These are phyloP conservation scores for Oryzias dopingdopingensis DNA, from an alignment of 2,797 vertebrate genomes.

Conservation along the genomic window DNA sequence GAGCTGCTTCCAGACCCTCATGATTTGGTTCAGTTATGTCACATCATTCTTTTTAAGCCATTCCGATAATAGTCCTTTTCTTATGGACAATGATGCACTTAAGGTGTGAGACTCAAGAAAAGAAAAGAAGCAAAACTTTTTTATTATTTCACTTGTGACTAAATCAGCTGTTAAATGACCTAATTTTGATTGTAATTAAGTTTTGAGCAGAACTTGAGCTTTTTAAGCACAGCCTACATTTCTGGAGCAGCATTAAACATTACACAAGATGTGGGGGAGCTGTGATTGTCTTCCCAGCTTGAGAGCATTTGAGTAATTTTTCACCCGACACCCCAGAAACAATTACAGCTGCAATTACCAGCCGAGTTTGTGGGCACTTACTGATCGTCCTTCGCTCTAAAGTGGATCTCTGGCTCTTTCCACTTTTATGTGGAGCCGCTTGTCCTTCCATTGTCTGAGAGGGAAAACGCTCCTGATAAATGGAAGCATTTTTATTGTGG, in stretches of 20 bases:
- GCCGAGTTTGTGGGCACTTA: background rate
- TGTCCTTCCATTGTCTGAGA: constrained; percentile 8
- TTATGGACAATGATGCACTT: too few species aligned
- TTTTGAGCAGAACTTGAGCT: background rate
- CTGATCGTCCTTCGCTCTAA: background rate
- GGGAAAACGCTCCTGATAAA: constrained; percentile 1
- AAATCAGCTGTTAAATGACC: background rate
- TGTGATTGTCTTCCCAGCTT: constrained; percentile 1
- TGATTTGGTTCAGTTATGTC: too few species aligned
- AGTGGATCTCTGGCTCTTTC: constrained; percentile 3
- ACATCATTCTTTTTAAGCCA: too few species aligned
- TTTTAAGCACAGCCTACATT: background rate
- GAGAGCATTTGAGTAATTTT: constrained; percentile 5
- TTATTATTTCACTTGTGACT: too few species aligned
- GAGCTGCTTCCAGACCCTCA: too few species aligned
- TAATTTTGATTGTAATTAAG: background rate
- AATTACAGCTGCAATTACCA: constrained; percentile 13
- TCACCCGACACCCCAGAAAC: constrained; percentile 11
- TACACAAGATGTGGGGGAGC: constrained; percentile 6
- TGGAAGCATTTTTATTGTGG: background rate
- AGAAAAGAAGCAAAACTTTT: too few species aligned
- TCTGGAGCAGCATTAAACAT: background rate
- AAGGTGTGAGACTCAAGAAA: too few species aligned
- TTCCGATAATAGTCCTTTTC: too few species aligned
- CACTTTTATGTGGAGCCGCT: background rate